A percentile compares a stretch with the other conserved stretches of the same genome.
Conservation (phyloP, 2,888 invertebrate species). For the Caenorhabditis zanzibari region DNA sequence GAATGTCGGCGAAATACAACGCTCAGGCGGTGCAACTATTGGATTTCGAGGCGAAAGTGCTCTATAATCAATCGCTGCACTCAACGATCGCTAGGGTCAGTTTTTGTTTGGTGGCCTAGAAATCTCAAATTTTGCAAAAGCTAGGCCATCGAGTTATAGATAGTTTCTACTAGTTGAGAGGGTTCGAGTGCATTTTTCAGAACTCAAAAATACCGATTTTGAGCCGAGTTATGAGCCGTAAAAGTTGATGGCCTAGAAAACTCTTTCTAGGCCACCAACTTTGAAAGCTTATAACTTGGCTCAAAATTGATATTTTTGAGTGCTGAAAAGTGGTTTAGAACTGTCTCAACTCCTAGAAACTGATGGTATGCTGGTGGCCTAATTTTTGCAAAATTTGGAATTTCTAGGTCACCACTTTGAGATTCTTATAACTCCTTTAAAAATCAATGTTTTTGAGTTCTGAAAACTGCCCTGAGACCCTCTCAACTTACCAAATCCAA, state of each 20-base stretch:
- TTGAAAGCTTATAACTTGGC: too few species aligned
- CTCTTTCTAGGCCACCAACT: conserved; percentile 19
- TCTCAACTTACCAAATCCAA: too few species aligned
- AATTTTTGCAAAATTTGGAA: too few species aligned
- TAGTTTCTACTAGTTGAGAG: background rate
- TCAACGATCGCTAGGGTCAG: conserved; percentile 45
- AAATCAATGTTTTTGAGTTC: background rate
- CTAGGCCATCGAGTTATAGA: too few species aligned
- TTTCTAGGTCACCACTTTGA: conserved; percentile 3
- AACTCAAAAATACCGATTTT: background rate
- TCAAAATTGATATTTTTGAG: too few species aligned
- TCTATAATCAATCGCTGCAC: conserved; percentile 50
- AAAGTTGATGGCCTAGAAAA: conserved; percentile 14
- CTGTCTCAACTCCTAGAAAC: too few species aligned
- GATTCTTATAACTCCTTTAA: conserved; percentile 5
- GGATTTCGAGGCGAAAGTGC: conserved; percentile 51
- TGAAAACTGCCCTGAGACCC: too few species aligned
- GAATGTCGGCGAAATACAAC: conserved; percentile 14
- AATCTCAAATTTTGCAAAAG: background rate
- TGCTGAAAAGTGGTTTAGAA: too few species aligned
- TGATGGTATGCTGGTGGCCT: too few species aligned
- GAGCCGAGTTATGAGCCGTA: background rate
- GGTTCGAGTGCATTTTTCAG: conserved; percentile 4
- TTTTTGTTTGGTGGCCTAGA: background rate
- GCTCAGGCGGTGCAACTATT: conserved; percentile 23